Evolutionary conservation across 1,140 invertebrate genomes (phyloP), one percentile per base, ranked within the genome.

Genomic region (Phymorhynchus buccinoides): DNA sequence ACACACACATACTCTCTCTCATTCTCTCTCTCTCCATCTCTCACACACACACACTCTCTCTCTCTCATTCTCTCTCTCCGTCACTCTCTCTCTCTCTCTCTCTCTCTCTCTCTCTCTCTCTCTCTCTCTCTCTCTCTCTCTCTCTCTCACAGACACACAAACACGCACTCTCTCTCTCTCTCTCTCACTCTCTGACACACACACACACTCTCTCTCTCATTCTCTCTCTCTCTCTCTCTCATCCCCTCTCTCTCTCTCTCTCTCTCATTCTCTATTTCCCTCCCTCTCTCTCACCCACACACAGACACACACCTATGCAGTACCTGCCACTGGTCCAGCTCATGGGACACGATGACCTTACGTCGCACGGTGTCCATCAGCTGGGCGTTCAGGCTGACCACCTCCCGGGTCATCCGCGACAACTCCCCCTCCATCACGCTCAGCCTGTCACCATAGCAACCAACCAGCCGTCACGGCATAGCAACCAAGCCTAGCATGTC

Each of bases 241-340:
- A 48, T 48, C 44, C 44, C 44, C 44, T 48, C 44, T 9, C 6
- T 18, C 44, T 9, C 44, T n/a, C 44, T 48, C 44, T 18, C 44
- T 48, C 44, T 35, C 37, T 78, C 14, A n/a, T n/a, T 9, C 6
- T 48, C 44, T 48, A 48, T 9, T 48, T 18, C 44, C 44, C 44
- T 48, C 44, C 6, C 6, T 18, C 44, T 9, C 44, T n/a, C 44
- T 48, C 44, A 6, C 44, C 18, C 44, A 77, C 37, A 42, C 14
- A n/a, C n/a, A n/a, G n/a, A n/a, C n/a, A n/a, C n/a, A n/a, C n/a
- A n/a, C n/a, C n/a, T n/a, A n/a, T n/a, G n/a, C n/a, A n/a, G n/a
- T 90, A 97, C 96, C 96, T 98, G 97, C 97, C 97, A 99, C 94
- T 98, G 97, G 90, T 98, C 97, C 22, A 99, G 93, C 91, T 98